These are phyloP conservation scores for Oryctolagus cuniculus DNA, from an alignment of 2,113 vertebrate genomes.

Conservation along the genomic window DNA sequence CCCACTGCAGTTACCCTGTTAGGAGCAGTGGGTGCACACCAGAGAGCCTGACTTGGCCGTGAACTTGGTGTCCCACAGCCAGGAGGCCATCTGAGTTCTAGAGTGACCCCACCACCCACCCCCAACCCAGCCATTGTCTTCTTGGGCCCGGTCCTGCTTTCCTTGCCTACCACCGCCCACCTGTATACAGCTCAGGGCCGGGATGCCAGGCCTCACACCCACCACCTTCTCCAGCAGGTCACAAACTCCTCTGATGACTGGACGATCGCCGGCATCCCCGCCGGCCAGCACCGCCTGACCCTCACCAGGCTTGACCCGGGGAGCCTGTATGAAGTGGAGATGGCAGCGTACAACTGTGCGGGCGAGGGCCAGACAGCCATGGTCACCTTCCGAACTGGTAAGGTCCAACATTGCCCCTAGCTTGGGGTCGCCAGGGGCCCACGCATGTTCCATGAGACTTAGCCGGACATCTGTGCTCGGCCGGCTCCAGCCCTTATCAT, in stretches of 20 bases:
- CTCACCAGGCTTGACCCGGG: constrained; percentile 94
- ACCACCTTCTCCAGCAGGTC: constrained; percentile 88
- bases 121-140: rapidly evolving
- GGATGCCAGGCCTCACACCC: not conserved
- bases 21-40: too few species aligned
- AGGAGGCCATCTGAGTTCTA: not conserved
- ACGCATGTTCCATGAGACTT: not conserved
- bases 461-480: not conserved
- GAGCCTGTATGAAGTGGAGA: constrained; percentile 98
- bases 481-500: not conserved
- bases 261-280: constrained; percentile 92
- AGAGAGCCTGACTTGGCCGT: not conserved
- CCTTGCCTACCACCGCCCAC: not conserved
- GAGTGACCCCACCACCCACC: not conserved
- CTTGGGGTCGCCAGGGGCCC: not conserved
- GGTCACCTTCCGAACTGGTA: constrained; percentile 98
- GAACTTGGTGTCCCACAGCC: not conserved
- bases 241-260: constrained; percentile 91
- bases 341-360: constrained; percentile 95
- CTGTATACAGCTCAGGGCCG: not conserved
- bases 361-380: constrained; percentile 97
- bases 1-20: not conserved
- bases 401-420: constrained; percentile 68
- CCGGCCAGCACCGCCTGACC: constrained; percentile 92
- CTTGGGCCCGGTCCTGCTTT: not conserved